These are phyloP conservation scores for Oligia latruncula DNA, from an alignment of 2,888 invertebrate species.

Conservation along the genomic window DNA sequence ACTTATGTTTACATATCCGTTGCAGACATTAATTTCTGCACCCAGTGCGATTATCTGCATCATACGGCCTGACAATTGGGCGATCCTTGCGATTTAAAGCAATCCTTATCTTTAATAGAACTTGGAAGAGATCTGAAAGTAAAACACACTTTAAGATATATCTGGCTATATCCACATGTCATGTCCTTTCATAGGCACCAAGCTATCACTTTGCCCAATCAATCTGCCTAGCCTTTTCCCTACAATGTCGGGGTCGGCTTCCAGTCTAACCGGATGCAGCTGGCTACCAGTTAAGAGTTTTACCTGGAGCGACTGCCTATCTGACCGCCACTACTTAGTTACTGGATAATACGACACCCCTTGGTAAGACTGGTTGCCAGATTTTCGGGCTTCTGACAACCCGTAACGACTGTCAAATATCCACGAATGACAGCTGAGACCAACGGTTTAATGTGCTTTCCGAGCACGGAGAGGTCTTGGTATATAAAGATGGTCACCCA, in stretches of 20 bases:
- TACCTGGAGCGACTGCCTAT: neutral
- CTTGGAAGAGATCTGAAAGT: neutral
- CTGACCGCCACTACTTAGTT: neutral
- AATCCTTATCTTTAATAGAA: neutral
- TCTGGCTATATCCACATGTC: neutral
- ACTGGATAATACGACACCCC: neutral
- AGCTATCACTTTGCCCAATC: neutral
- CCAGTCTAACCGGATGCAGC: too few relatives aligned
- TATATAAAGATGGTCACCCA: neutral
- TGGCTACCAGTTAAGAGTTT: too few relatives aligned
- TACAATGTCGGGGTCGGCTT: too few relatives aligned
- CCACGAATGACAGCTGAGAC: neutral
- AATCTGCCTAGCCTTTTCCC: neutral
- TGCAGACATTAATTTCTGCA: constrained; percentile 17
- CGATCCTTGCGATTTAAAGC: neutral
- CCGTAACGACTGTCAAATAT: neutral
- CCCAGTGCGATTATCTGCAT: neutral
- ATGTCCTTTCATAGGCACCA: neutral
- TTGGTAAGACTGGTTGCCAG: neutral
- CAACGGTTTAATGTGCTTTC: neutral
- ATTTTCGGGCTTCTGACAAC: too few relatives aligned
- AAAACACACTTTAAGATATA: neutral
- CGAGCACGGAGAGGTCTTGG: neutral
- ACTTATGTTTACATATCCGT: constrained; percentile 24
- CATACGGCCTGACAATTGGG: too few relatives aligned